phyloP scores from a whole-genome alignment of 2,888 invertebrate species.

The Hermaeophaga mercurialis region DNA sequence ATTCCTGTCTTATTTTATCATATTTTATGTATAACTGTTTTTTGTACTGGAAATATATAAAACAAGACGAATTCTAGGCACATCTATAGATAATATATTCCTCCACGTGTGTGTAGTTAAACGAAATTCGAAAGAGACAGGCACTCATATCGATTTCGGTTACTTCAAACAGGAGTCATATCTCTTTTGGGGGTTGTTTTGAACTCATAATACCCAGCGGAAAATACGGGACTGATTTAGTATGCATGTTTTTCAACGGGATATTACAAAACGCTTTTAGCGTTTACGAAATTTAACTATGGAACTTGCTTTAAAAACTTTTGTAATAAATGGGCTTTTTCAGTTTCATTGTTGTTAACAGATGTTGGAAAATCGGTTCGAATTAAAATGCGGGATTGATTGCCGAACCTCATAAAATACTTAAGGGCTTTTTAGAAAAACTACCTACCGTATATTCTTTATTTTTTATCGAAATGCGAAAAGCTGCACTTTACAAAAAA shows the following conservation, averaged over 20 bases:
- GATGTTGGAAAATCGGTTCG: slow-evolving; percentile 3
- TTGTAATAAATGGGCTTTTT: slow-evolving; percentile 17
- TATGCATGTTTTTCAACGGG: slow-evolving; percentile 25
- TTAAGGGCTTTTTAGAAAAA: too few relatives aligned
- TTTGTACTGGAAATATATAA: too few relatives aligned
- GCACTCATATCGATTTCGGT: slow-evolving; percentile 24
- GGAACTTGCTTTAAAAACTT: slow-evolving; percentile 18
- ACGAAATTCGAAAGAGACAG: slow-evolving; percentile 12
- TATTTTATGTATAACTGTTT: too few relatives aligned
- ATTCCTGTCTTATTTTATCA: too few relatives aligned
- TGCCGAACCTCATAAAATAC: too few relatives aligned
- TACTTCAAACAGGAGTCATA: slow-evolving; percentile 27
- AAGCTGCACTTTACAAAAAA: too few relatives aligned
- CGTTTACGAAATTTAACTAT: slow-evolving; percentile 25
- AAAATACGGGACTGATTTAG: slow-evolving; percentile 25
- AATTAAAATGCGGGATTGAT: too few relatives aligned
- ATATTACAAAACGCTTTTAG: slow-evolving; percentile 27
- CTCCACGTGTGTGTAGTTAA: slow-evolving; percentile 3
- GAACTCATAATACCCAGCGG: slow-evolving; percentile 26
- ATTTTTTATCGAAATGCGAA: too few relatives aligned
- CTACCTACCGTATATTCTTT: too few relatives aligned
- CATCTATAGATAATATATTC: not conserved
- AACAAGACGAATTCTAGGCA: not conserved
- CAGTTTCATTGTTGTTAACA: slow-evolving; percentile 13
- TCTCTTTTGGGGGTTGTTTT: slow-evolving; percentile 28